These are phyloP conservation scores for Eurosta solidaginis DNA, from an alignment of 1,140 invertebrate genomes.

Conservation along the genomic window DNA sequence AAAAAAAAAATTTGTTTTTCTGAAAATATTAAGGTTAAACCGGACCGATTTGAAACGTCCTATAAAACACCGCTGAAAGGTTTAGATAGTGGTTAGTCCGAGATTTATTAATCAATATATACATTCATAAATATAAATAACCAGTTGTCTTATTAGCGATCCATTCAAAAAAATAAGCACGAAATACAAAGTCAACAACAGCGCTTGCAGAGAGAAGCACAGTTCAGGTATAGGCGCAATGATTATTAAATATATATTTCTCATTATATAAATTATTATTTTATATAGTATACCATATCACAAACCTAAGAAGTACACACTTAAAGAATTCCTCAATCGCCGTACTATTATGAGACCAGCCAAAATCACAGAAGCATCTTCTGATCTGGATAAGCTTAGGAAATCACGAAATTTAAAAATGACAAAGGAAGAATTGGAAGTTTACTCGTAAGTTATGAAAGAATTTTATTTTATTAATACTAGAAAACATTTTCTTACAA, in stretches of 20 bases:
- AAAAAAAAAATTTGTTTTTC: no score
- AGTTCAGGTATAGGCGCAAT: conserved; percentile 56
- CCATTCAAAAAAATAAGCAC: conserved; percentile 49
- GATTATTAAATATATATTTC: neutral
- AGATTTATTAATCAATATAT: no score
- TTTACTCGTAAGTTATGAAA: conserved; percentile 60
- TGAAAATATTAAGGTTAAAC: no score
- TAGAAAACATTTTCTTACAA: no score
- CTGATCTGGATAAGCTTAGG: conserved; percentile 41
- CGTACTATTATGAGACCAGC: conserved; percentile 49
- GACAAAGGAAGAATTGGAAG: conserved; percentile 58
- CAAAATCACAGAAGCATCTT: conserved; percentile 41
- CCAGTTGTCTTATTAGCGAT: neutral
- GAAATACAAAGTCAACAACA: conserved; percentile 64
- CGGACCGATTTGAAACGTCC: no score
- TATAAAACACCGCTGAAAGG: no score
- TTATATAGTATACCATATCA: conserved; percentile 69
- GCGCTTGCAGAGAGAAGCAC: conserved; percentile 67
- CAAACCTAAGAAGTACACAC: conserved; percentile 69
- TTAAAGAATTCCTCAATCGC: conserved; percentile 70
- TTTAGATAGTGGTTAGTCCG: no score
- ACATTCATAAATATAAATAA: neutral
- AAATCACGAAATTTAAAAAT: conserved; percentile 59
- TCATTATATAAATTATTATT: neutral
- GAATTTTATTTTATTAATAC: neutral